These are phyloP conservation scores for Gasteruption jaculator DNA, from an alignment of 2,888 invertebrate genomes.

Conservation along the genomic window DNA sequence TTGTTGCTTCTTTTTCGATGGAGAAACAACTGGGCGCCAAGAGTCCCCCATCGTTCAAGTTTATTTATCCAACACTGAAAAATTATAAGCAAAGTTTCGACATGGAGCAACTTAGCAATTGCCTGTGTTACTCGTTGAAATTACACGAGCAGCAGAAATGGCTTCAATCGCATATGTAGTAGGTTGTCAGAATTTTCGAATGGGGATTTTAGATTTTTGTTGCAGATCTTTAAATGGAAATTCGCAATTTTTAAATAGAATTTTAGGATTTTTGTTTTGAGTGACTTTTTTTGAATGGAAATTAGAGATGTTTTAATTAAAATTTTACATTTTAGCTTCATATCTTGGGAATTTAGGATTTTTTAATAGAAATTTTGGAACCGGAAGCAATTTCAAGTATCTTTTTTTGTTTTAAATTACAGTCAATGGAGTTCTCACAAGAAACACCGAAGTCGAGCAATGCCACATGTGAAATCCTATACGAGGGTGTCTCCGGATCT, in stretches of 20 bases:
- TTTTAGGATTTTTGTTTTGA: no score
- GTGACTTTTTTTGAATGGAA: no score
- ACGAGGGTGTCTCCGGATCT: conserved; percentile 68
- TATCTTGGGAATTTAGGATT: not conserved
- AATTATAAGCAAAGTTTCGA: conserved; percentile 85
- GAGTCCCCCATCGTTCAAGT: conserved; percentile 56
- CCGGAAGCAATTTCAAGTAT: conserved; percentile 7
- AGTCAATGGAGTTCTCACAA: conserved; percentile 81
- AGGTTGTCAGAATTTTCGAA: conserved; percentile 42
- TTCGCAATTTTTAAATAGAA: no score
- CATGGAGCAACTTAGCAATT: conserved; percentile 79
- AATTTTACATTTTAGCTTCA: no score
- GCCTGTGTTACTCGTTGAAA: conserved; percentile 78
- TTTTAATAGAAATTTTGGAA: conserved; percentile 6
- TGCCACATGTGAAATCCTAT: conserved; percentile 96
- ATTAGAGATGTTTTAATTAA: no score
- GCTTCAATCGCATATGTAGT: conserved; percentile 75
- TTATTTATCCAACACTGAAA: conserved; percentile 75
- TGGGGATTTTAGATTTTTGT: conserved; percentile 4
- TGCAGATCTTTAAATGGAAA: no score
- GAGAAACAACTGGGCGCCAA: conserved; percentile 56
- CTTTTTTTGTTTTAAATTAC: conserved; percentile 22
- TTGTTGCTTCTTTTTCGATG: conserved; percentile 61
- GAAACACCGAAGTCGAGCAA: conserved; percentile 70
- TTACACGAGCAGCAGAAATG: conserved; percentile 81